phyloP scores from a whole-genome alignment of 2,888 invertebrate species.

The Athalia circularis region DNA sequence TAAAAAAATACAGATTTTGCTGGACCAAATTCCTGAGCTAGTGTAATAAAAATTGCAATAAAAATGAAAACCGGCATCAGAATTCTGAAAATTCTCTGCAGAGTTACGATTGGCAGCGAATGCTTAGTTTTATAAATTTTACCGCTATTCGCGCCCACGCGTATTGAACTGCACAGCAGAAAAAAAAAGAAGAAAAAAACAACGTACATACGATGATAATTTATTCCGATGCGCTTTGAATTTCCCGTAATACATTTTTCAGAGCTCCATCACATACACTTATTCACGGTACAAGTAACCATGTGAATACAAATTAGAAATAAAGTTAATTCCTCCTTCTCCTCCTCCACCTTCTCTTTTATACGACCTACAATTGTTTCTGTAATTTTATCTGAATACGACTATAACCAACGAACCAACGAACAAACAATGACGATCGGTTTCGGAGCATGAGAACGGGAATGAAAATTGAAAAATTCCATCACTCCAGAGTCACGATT shows the following conservation, averaged over 20 bases:
- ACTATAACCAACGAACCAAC: too few relatives aligned
- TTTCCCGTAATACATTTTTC: conserved; percentile 27
- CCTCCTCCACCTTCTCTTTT: neutral
- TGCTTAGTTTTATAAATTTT: neutral
- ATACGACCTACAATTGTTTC: neutral
- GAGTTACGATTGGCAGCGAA: neutral
- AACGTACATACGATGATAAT: neutral
- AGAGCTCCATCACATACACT: neutral
- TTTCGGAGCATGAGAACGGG: conserved; percentile 9
- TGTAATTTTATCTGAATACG: too few relatives aligned
- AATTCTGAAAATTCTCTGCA: neutral
- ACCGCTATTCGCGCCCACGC: neutral
- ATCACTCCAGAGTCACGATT: conserved; percentile 5
- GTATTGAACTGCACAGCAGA: too few relatives aligned
- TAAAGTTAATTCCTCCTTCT: neutral
- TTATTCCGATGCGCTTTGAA: neutral
- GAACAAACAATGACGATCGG: neutral
- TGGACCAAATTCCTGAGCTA: too few relatives aligned
- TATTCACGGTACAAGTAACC: too few relatives aligned
- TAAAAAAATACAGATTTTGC: too few relatives aligned
- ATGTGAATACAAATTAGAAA: conserved; percentile 20
- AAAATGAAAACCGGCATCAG: neutral
- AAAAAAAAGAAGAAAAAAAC: too few relatives aligned
- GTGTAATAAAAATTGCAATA: too few relatives aligned
- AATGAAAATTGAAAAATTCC: conserved; percentile 5